Evolutionary conservation across 2,888 invertebrate species (phyloP).

Genomic region (Pollenia amentaria): DNA sequence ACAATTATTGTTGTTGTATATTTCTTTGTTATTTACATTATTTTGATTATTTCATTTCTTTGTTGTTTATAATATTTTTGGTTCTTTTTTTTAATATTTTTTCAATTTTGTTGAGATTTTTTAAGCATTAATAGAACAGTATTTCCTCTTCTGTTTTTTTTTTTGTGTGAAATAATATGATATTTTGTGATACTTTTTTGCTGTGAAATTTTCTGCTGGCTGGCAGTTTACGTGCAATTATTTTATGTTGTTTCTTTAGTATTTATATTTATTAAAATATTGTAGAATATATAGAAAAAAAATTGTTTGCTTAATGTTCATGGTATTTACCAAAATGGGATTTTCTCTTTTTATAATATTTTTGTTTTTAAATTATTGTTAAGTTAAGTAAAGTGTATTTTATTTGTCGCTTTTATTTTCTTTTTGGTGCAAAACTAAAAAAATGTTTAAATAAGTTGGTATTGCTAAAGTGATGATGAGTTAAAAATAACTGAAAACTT

Average conservation of each 20-base stretch:
- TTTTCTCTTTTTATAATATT: neutral
- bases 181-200: constrained; percentile 13
- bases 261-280: constrained; percentile 53
- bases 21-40: constrained; percentile 70
- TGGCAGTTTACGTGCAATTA: constrained; percentile 53
- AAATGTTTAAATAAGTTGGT: neutral
- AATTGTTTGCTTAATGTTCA: constrained; percentile 42
- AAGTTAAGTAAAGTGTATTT: constrained; percentile 21
- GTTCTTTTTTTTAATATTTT: constrained; percentile 7
- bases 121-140: constrained; percentile 58
- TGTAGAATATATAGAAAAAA: neutral
- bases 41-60: constrained; percentile 66
- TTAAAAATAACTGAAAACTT: too few species aligned
- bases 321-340: constrained; percentile 22
- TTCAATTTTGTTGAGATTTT: constrained; percentile 56
- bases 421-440: neutral
- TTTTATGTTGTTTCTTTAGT: constrained; percentile 43
- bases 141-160: constrained; percentile 42
- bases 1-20: constrained; percentile 45
- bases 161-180: constrained; percentile 50
- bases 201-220: constrained; percentile 49
- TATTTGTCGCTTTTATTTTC: neutral
- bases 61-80: constrained; percentile 41
- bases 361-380: constrained; percentile 8
- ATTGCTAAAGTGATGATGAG: too few species aligned